Percentiles rank a stretch among this genome's conserved stretches.
These are phyloP conservation scores for Hyphantria cunea DNA, from an alignment of 1,140 invertebrate species.

Conservation along the genomic window DNA sequence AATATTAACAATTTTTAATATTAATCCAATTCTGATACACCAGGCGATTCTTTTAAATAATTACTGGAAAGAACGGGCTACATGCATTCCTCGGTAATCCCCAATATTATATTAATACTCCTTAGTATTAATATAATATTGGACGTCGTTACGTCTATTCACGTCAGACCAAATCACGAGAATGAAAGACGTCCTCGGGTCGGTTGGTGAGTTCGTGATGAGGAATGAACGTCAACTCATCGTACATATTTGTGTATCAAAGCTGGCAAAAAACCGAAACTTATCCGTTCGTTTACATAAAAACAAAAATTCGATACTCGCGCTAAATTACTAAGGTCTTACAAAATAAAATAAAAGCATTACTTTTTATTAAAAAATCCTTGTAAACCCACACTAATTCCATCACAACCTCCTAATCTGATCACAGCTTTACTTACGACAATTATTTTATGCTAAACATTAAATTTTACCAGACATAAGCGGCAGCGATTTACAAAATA, in stretches of 20 bases:
- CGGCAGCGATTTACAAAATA: too few species aligned
- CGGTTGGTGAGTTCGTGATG: too few species aligned
- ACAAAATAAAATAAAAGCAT: conserved; percentile 45
- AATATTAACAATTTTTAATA: too few species aligned
- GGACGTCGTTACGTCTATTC: too few species aligned
- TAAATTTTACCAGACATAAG: conserved; percentile 29
- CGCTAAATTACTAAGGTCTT: conserved; percentile 42
- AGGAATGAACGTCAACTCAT: not conserved
- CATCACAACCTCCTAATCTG: conserved; percentile 75
- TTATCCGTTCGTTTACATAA: conserved; percentile 45
- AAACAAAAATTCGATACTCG: conserved; percentile 65
- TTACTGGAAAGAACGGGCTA: too few species aligned
- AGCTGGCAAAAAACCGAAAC: conserved; percentile 13
- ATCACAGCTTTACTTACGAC: conserved; percentile 73
- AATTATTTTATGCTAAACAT: conserved; percentile 37
- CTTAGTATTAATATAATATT: too few species aligned
- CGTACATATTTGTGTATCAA: conserved; percentile 1
- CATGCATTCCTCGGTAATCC: too few species aligned
- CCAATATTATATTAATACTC: too few species aligned
- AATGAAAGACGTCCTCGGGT: too few species aligned
- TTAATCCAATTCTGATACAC: too few species aligned
- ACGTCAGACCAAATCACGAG: too few species aligned
- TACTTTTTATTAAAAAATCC: conserved; percentile 42
- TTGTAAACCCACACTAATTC: conserved; percentile 57
- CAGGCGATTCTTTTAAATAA: too few species aligned